These are phyloP conservation scores for Isoperla grammatica DNA, from an alignment of 2,888 invertebrate species.

Conservation along the genomic window DNA sequence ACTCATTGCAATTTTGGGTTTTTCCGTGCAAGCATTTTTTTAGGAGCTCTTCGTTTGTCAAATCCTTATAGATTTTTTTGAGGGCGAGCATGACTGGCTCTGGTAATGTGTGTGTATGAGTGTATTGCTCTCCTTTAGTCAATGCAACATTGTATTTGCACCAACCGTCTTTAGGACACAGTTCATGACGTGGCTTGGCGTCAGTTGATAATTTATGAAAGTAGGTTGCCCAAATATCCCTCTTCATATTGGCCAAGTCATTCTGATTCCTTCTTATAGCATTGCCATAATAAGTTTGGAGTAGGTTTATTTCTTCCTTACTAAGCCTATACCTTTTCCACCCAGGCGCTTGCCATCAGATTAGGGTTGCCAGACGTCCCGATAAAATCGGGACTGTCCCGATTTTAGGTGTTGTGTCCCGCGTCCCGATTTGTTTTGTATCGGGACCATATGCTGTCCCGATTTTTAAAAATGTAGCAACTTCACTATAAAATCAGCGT, in stretches of 20 bases:
- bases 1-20: conserved; percentile 22
- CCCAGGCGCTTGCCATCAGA: conserved; percentile 23
- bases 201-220: conserved; percentile 16
- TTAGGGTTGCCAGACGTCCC: too few relatives aligned
- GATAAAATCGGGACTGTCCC: too few relatives aligned
- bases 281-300: conserved; percentile 24
- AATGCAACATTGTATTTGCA: conserved; percentile 16
- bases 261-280: conserved; percentile 23
- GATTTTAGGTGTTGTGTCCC: too few relatives aligned
- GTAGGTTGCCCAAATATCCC: too few relatives aligned
- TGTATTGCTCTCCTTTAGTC: neutral
- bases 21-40: conserved; percentile 20
- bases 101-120: conserved; percentile 19
- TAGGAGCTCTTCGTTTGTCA: conserved; percentile 3
- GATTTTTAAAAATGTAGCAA: too few relatives aligned
- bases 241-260: conserved; percentile 20
- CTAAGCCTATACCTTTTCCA: conserved; percentile 19
- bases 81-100: conserved; percentile 18
- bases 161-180: too few relatives aligned
- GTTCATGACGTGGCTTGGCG: neutral
- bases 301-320: conserved; percentile 15
- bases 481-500: too few relatives aligned
- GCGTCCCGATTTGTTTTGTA: too few relatives aligned
- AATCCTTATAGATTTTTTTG: conserved; percentile 25
- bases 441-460: too few relatives aligned